Evolutionary conservation across 2,888 invertebrate genomes (phyloP).

Genomic region (Clanis bilineata): DNA sequence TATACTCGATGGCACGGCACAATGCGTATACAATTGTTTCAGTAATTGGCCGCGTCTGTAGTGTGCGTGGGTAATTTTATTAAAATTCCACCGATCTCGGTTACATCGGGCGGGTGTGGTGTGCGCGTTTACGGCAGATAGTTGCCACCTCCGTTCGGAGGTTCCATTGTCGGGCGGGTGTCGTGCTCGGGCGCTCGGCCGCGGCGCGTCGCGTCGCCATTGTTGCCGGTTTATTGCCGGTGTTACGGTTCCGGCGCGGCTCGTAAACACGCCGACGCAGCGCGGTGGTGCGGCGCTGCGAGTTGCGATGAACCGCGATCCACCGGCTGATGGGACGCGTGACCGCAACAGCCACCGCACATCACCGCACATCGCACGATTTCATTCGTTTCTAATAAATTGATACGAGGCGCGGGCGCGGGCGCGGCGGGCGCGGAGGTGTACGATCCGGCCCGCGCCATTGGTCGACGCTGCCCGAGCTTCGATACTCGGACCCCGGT

Average conservation of each 20-base stretch:
- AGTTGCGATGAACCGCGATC: conserved; percentile 71
- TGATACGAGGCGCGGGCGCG: conserved; percentile 71
- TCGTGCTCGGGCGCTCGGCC: conserved; percentile 41
- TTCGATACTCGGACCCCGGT: conserved; percentile 71
- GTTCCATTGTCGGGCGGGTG: conserved; percentile 67
- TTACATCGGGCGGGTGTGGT: conserved; percentile 28
- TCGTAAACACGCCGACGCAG: conserved; percentile 71
- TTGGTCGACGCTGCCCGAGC: conserved; percentile 73
- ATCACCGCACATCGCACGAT: conserved; percentile 42
- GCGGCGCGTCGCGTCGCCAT: conserved; percentile 79
- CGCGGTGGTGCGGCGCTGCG: conserved; percentile 41
- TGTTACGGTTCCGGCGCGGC: conserved; percentile 74
- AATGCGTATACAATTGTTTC: conserved; percentile 32
- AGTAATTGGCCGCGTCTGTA: conserved; percentile 32
- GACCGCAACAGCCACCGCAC: conserved; percentile 80
- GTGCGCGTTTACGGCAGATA: conserved; percentile 45
- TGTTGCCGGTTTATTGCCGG: conserved; percentile 80
- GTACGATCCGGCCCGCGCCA: conserved; percentile 51
- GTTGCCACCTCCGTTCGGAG: conserved; percentile 74
- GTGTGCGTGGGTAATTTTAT: conserved; percentile 31
- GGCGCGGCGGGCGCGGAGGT: conserved; percentile 53
- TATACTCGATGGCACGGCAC: conserved; percentile 17
- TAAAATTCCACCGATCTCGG: conserved; percentile 35
- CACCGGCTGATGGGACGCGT: conserved; percentile 67
- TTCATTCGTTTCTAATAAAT: conserved; percentile 81